Conservation (phyloP, 2,113 vertebrate species). For the Hucho hucho region DNA sequence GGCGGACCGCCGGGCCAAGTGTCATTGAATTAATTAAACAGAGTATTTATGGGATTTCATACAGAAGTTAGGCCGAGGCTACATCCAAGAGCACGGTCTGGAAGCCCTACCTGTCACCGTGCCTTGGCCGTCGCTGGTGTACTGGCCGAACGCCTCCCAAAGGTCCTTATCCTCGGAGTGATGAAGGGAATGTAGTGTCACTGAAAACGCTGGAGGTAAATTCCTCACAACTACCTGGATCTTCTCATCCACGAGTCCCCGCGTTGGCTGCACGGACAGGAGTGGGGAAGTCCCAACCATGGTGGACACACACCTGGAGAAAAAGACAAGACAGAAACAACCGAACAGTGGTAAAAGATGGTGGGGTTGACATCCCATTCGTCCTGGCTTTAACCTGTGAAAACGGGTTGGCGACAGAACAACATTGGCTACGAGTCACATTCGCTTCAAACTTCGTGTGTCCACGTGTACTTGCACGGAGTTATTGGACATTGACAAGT, state of each 20-base stretch:
- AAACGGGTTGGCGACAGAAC: too few relatives aligned
- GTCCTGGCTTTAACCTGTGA: too few relatives aligned
- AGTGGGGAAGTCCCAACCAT: slow-evolving; percentile 13
- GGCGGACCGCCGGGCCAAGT: too few relatives aligned
- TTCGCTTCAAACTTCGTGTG: too few relatives aligned
- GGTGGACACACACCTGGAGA: slow-evolving; percentile 19
- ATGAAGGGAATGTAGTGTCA: slow-evolving; percentile 64
- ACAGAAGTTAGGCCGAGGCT: too few relatives aligned
- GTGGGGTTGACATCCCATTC: too few relatives aligned
- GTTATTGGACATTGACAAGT: too few relatives aligned
- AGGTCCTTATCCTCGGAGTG: slow-evolving; percentile 63
- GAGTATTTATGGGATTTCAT: too few relatives aligned
- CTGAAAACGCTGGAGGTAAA: slow-evolving; percentile 41
- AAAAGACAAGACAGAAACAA: not conserved
- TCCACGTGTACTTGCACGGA: too few relatives aligned
- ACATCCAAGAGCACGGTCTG: not conserved
- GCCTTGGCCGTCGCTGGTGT: slow-evolving; percentile 59
- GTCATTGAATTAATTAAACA: too few relatives aligned
- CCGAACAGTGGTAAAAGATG: too few relatives aligned
- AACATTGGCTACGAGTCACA: too few relatives aligned
- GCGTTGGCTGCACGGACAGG: slow-evolving; percentile 54
- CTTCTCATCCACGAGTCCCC: slow-evolving; percentile 66
- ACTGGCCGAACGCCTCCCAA: slow-evolving; percentile 74
- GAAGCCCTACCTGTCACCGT: slow-evolving; percentile 52
- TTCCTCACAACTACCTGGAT: slow-evolving; percentile 61